Evolutionary conservation across 2,113 vertebrate genomes (phyloP).

Genomic region (Patagioenas fasciata): DNA sequence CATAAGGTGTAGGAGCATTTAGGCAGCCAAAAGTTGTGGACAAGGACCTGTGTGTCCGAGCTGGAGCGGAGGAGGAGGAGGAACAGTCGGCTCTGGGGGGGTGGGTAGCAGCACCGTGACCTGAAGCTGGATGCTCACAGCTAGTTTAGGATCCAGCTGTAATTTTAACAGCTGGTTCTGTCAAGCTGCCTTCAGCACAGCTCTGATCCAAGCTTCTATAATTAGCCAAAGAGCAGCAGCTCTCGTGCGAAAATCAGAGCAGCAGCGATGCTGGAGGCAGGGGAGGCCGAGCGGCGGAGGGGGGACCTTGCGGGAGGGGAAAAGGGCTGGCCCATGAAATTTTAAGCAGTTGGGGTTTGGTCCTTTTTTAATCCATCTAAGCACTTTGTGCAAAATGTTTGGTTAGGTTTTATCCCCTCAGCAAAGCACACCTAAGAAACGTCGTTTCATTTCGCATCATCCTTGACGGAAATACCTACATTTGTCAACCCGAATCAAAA

Average conservation of each 20-base stretch:
- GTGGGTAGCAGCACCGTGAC: background rate
- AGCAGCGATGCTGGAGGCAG: background rate
- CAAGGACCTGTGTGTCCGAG: background rate
- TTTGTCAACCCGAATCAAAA: background rate
- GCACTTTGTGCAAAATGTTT: background rate
- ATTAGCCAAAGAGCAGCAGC: slow-evolving; percentile 15
- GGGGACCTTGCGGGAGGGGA: background rate
- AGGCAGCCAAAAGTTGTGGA: background rate
- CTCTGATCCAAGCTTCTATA: slow-evolving; percentile 40
- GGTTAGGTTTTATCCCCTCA: accelerated
- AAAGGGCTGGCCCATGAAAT: background rate
- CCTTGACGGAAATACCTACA: background rate
- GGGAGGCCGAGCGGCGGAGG: background rate
- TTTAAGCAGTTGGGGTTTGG: background rate
- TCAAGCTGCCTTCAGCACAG: slow-evolving; percentile 13
- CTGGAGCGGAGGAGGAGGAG: background rate
- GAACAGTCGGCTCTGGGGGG: background rate
- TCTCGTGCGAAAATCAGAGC: background rate
- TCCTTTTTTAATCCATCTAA: background rate
- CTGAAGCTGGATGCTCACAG: slow-evolving; percentile 20
- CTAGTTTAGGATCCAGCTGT: slow-evolving; percentile 40
- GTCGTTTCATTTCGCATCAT: slow-evolving; percentile 5
- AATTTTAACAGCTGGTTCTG: slow-evolving; percentile 64
- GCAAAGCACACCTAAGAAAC: background rate
- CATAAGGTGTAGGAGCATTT: background rate